These are phyloP conservation scores for Rutpela maculata DNA, from an alignment of 2,888 invertebrate species.

Conservation along the genomic window DNA sequence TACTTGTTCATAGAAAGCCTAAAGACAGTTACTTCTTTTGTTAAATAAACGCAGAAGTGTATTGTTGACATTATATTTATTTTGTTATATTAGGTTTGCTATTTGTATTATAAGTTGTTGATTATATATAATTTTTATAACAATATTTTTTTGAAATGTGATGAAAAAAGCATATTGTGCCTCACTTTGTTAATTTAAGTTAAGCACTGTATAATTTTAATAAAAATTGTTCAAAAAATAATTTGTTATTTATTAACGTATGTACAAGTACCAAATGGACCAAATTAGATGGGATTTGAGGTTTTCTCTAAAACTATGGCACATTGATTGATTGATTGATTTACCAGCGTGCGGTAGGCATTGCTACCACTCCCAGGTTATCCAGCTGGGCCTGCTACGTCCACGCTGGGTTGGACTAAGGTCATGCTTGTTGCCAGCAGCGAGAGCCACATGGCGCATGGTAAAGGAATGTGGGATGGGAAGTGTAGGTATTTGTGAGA, in stretches of 20 bases:
- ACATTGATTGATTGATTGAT: too few relatives aligned
- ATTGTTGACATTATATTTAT: conserved; percentile 42
- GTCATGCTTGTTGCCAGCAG: too few relatives aligned
- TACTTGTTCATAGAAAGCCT: conserved; percentile 59
- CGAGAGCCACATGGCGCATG: too few relatives aligned
- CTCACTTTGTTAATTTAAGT: conserved; percentile 69
- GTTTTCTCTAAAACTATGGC: too few relatives aligned
- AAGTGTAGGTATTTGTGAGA: too few relatives aligned
- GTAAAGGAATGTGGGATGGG: too few relatives aligned
- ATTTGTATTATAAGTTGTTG: conserved; percentile 39
- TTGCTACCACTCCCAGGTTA: too few relatives aligned
- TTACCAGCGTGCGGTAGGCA: too few relatives aligned
- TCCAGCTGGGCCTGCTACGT: too few relatives aligned
- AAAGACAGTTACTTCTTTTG: conserved; percentile 44
- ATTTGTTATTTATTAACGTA: neutral
- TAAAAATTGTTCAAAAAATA: conserved; percentile 63
- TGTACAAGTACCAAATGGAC: too few relatives aligned
- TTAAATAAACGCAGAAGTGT: conserved; percentile 26
- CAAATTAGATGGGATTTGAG: too few relatives aligned
- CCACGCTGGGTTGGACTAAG: too few relatives aligned
- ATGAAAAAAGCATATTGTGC: conserved; percentile 67
- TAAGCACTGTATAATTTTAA: conserved; percentile 68
- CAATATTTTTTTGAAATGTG: conserved; percentile 60
- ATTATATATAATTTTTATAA: conserved; percentile 44
- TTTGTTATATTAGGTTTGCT: conserved; percentile 47